A percentile compares a stretch with the other conserved stretches of the same genome.
These are phyloP conservation scores for Leucoraja erinaceus DNA, from an alignment of 2,113 vertebrate species.

Conservation along the genomic window DNA sequence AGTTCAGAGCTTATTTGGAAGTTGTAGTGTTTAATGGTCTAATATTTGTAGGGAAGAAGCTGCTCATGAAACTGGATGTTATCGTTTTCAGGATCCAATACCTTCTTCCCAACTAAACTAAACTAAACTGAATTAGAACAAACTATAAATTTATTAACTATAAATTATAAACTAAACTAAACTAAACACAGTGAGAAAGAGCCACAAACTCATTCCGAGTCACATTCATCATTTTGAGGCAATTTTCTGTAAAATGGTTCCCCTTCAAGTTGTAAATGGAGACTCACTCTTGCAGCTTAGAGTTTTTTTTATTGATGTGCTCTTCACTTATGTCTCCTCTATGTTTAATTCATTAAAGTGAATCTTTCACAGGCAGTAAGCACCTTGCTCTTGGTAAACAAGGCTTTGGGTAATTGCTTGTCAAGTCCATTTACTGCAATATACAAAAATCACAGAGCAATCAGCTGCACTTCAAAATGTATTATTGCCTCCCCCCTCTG, in stretches of 20 bases:
- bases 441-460: constrained; percentile 8
- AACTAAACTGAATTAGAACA: too few relatives aligned
- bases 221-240: not conserved
- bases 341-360: constrained; percentile 31
- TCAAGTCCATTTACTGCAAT: constrained; percentile 12
- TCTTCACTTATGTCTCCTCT: not conserved
- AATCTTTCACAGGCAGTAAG: not conserved
- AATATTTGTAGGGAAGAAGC: too few relatives aligned
- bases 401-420: constrained; percentile 17
- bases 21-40: too few relatives aligned
- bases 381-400: not conserved
- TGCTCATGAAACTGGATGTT: too few relatives aligned
- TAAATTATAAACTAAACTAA: too few relatives aligned
- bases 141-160: too few relatives aligned
- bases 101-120: too few relatives aligned
- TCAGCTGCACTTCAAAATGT: not conserved
- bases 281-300: not conserved
- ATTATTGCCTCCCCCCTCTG: not conserved
- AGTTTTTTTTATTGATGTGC: constrained; percentile 11
- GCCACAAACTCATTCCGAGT: too few relatives aligned
- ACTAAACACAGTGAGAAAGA: not conserved
- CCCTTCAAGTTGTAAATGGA: not conserved
- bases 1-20: too few relatives aligned
- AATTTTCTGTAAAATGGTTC: not conserved
- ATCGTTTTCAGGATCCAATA: too few relatives aligned